A percentile compares a stretch with the other conserved stretches of the same genome.
Conservation (phyloP, 2,113 vertebrate genomes). For the Fukomys damarensis region DNA sequence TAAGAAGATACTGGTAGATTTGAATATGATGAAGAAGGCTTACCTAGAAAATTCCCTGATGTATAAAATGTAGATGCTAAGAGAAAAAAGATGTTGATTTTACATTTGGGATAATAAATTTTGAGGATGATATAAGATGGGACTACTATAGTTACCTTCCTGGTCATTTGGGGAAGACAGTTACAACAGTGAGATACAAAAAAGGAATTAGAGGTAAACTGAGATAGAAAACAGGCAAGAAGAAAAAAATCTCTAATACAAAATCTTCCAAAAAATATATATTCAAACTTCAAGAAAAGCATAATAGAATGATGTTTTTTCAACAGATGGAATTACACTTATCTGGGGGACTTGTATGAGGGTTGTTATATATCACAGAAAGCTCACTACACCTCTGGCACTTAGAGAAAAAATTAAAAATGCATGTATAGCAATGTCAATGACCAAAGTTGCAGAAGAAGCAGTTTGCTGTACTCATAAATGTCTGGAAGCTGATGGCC, state of each 20-base stretch:
- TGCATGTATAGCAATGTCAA: not conserved
- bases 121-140: not conserved
- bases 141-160: not conserved
- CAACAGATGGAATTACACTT: not conserved
- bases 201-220: not conserved
- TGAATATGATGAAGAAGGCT: not conserved
- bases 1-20: not conserved
- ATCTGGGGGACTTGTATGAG: not conserved
- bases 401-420: not conserved
- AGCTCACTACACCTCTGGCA: not conserved
- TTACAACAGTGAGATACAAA: not conserved
- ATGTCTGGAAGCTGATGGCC: not conserved
- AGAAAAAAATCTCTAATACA: not conserved
- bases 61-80: not conserved
- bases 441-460: not conserved
- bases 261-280: not conserved
- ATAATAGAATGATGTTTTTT: not conserved
- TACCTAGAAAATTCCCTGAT: not conserved
- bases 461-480: not conserved
- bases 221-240: not conserved
- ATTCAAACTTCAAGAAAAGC: not conserved
- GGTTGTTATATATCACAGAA: not conserved
- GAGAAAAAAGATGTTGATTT: not conserved
- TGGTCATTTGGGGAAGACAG: not conserved
- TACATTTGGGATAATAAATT: not conserved